Evolutionary conservation across 2,797 vertebrate genomes (phyloP).

Genomic region (Zalophus californianus): DNA sequence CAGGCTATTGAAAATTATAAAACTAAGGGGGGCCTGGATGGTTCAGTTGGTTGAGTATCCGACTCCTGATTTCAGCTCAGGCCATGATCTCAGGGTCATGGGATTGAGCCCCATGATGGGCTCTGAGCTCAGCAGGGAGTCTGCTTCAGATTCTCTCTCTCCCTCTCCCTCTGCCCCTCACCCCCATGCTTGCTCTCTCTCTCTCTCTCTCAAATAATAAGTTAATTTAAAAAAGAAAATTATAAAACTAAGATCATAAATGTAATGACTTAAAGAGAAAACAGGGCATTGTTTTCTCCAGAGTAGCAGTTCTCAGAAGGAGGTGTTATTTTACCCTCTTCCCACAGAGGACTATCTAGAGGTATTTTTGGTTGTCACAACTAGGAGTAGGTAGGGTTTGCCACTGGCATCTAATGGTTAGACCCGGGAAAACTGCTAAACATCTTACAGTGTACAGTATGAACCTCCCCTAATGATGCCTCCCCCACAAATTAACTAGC

Average conservation of each 20-base stretch:
- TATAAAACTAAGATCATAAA: slow-evolving; percentile 52
- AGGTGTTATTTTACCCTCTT: neutral
- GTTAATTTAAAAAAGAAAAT: neutral
- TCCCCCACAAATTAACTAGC: neutral
- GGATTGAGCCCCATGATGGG: neutral
- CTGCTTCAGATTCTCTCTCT: neutral
- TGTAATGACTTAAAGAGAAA: slow-evolving; percentile 19
- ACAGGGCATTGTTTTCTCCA: neutral
- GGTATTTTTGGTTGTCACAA: neutral
- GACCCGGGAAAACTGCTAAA: neutral
- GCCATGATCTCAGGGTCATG: neutral
- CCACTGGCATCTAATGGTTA: neutral
- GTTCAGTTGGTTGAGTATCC: no score
- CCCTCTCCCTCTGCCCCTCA: neutral
- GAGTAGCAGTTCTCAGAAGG: neutral
- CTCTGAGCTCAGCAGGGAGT: neutral
- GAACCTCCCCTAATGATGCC: neutral
- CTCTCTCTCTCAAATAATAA: neutral
- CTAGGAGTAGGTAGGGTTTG: neutral
- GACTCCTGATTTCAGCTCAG: neutral
- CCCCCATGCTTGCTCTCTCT: neutral
- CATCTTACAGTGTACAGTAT: neutral
- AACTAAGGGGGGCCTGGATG: neutral
- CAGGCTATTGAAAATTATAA: slow-evolving; percentile 44
- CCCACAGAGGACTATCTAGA: neutral